phyloP scores from a whole-genome alignment of 2,113 vertebrate species.

The Thryonomys swinderianus region DNA sequence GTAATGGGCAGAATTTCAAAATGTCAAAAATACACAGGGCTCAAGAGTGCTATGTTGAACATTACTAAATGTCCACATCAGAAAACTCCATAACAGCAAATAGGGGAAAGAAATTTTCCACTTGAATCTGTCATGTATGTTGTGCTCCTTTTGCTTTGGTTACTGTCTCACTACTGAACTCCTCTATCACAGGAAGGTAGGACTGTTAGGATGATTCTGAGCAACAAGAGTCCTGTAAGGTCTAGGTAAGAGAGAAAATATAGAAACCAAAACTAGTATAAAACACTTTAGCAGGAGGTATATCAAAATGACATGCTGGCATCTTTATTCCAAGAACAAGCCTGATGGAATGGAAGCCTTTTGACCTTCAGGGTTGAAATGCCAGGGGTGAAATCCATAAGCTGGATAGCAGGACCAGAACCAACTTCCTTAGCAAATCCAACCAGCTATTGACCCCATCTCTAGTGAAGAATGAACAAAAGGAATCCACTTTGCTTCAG shows the following conservation, averaged over 20 bases:
- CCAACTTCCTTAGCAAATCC: conserved; percentile 12
- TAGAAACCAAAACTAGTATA: not conserved
- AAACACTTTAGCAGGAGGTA: not conserved
- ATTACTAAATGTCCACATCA: not conserved
- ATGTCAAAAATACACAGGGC: not conserved
- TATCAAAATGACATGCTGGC: not conserved
- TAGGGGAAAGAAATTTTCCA: not conserved
- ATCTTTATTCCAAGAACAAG: not conserved
- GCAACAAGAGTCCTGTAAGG: not conserved
- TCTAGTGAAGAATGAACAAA: not conserved
- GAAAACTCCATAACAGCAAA: not conserved
- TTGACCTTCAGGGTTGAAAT: not conserved
- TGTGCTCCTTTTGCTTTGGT: not conserved
- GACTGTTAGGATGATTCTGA: not conserved
- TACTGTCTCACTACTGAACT: not conserved
- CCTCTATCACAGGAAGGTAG: not conserved
- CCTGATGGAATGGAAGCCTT: not conserved
- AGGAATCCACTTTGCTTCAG: not conserved
- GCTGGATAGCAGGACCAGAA: not conserved
- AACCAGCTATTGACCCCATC: not conserved
- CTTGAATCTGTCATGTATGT: not conserved
- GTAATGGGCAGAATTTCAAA: not conserved
- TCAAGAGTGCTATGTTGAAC: not conserved
- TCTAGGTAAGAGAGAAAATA: not conserved
- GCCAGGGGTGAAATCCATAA: not conserved